Evolutionary conservation across 2,888 invertebrate genomes (phyloP).

Genomic region (Darwinula stevensoni): DNA sequence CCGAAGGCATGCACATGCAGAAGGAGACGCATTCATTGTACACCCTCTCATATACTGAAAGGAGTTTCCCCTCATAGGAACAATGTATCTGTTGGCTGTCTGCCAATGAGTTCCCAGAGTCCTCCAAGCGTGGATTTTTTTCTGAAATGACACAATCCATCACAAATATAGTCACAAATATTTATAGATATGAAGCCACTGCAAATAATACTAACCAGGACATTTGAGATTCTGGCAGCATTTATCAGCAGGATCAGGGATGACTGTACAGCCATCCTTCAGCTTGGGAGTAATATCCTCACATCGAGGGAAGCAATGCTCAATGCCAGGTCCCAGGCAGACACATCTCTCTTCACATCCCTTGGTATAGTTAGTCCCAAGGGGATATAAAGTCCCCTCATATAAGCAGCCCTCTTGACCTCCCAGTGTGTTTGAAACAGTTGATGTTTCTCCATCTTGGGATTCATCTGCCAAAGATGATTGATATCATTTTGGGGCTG

Average conservation of each 20-base stretch:
- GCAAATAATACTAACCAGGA: not conserved
- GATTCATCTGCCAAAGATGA: too few species aligned
- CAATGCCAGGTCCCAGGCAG: slow-evolving; percentile 9
- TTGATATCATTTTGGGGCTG: too few species aligned
- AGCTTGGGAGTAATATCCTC: not conserved
- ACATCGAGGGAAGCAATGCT: not conserved
- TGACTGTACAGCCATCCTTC: not conserved
- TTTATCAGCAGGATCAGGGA: not conserved
- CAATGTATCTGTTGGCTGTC: slow-evolving; percentile 11
- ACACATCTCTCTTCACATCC: slow-evolving; percentile 10
- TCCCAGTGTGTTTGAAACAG: too few species aligned
- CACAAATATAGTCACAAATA: not conserved
- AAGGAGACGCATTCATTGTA: slow-evolving; percentile 50
- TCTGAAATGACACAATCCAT: not conserved
- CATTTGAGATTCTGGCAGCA: not conserved
- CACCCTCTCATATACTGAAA: slow-evolving; percentile 29
- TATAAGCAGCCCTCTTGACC: not conserved
- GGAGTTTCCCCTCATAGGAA: slow-evolving; percentile 14
- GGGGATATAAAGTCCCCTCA: not conserved
- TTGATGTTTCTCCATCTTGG: too few species aligned
- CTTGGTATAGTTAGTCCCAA: not conserved
- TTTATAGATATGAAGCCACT: slow-evolving; percentile 1
- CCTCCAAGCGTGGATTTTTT: not conserved
- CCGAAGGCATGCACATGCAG: slow-evolving; percentile 38
- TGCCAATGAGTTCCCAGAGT: not conserved